Evolutionary conservation across 2,797 vertebrate genomes (phyloP).

Genomic region (Synaphobranchus kaupii): DNA sequence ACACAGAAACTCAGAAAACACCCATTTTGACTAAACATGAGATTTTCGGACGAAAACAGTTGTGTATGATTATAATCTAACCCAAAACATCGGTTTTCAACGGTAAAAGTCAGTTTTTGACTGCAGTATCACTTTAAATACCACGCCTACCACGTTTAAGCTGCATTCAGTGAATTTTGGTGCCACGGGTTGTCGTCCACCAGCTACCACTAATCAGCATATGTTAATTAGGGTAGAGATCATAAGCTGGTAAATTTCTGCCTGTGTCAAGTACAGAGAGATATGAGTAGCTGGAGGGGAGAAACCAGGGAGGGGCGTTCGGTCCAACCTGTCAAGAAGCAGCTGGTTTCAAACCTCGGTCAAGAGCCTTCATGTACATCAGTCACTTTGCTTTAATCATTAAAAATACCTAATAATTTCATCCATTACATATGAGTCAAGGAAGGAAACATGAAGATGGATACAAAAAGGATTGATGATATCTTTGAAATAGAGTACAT

Average conservation of each 20-base stretch:
- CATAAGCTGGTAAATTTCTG: slow-evolving; percentile 92
- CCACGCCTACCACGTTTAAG: slow-evolving; percentile 56
- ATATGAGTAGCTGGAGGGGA: slow-evolving; percentile 87
- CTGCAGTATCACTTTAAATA: no score
- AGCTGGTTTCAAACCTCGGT: slow-evolving; percentile 77
- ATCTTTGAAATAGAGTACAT: not conserved
- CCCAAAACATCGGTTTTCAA: no score
- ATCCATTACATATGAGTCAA: not conserved
- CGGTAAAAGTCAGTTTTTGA: no score
- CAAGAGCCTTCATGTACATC: slow-evolving; percentile 24
- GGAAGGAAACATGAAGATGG: not conserved
- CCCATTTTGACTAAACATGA: no score
- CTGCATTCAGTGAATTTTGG: slow-evolving; percentile 65
- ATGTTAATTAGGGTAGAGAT: slow-evolving; percentile 98
- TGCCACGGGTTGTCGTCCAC: slow-evolving; percentile 80
- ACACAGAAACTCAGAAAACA: no score
- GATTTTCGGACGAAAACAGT: no score
- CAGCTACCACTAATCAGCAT: slow-evolving; percentile 96
- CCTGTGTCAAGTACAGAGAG: slow-evolving; percentile 84
- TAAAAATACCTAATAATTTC: not conserved
- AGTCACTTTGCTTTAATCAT: slow-evolving; percentile 55
- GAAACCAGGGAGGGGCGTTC: slow-evolving; percentile 79
- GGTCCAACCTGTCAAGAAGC: slow-evolving; percentile 75
- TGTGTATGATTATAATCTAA: no score
- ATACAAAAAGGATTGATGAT: not conserved